phyloP scores from a whole-genome alignment of 1,140 invertebrate species.

The Zelostemma sp. region DNA sequence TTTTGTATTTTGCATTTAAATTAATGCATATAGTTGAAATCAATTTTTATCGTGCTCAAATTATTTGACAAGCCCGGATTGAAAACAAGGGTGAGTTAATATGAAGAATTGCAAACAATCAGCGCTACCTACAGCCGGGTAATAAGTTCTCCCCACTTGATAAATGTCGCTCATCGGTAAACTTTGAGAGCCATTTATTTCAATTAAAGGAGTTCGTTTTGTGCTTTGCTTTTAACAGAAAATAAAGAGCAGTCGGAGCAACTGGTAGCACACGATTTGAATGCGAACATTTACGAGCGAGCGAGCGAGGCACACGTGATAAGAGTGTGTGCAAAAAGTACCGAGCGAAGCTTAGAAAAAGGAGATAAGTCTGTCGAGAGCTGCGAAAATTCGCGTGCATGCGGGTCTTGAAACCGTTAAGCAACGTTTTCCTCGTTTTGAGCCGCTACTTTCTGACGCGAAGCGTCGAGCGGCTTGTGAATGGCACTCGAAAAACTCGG shows the following conservation, averaged over 20 bases:
- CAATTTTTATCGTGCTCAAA: too few relatives aligned
- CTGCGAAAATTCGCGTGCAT: slow-evolving; percentile 39
- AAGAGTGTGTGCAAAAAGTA: background rate
- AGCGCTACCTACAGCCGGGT: slow-evolving; percentile 20
- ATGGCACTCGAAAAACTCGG: slow-evolving; percentile 45
- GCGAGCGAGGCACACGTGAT: background rate
- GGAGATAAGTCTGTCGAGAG: slow-evolving; percentile 13
- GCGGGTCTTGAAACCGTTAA: slow-evolving; percentile 43
- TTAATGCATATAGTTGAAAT: too few relatives aligned
- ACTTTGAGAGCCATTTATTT: slow-evolving; percentile 44
- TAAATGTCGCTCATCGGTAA: slow-evolving; percentile 43
- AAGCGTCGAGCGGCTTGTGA: slow-evolving; percentile 43
- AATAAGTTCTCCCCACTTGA: slow-evolving; percentile 44
- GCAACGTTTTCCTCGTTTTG: slow-evolving; percentile 41
- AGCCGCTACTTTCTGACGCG: slow-evolving; percentile 33
- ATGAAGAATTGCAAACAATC: slow-evolving; percentile 32
- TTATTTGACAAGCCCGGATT: too few relatives aligned
- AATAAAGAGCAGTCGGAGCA: slow-evolving; percentile 32
- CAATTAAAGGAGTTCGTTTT: slow-evolving; percentile 47
- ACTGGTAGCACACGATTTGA: slow-evolving; percentile 36
- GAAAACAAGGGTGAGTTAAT: too few relatives aligned
- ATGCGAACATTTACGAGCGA: slow-evolving; percentile 19
- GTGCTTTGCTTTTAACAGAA: slow-evolving; percentile 41
- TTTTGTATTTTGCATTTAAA: too few relatives aligned
- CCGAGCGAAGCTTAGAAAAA: slow-evolving; percentile 12